A percentile compares a stretch with the other conserved stretches of the same genome.
Evolutionary conservation across 2,113 vertebrate species (phyloP).

Genomic region (Ageneiosus marmoratus): DNA sequence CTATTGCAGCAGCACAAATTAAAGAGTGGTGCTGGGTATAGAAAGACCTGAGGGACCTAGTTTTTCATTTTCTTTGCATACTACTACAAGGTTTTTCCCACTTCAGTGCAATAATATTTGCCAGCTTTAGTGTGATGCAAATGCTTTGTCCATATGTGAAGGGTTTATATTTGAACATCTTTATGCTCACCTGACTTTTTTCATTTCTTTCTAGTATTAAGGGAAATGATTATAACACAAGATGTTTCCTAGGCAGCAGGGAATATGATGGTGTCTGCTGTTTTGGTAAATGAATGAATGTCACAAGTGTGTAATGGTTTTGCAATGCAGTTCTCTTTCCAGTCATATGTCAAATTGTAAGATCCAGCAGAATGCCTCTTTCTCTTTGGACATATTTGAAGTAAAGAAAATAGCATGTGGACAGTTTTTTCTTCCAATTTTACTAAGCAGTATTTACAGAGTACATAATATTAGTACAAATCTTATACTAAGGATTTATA

Average conservation of each 20-base stretch:
- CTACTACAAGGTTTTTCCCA: not conserved
- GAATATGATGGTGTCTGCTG: not conserved
- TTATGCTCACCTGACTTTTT: conserved; percentile 2
- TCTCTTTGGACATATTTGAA: not conserved
- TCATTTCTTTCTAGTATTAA: not conserved
- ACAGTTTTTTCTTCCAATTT: not conserved
- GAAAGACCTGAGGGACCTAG: not conserved
- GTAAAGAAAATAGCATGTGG: not conserved
- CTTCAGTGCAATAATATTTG: conserved; percentile 24
- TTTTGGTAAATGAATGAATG: not conserved
- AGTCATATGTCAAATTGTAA: not conserved
- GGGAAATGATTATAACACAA: not conserved
- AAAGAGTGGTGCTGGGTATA: not conserved
- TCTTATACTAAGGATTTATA: too few species aligned
- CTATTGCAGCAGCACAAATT: not conserved
- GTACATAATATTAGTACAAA: not conserved
- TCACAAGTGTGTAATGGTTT: not conserved
- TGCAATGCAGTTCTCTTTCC: not conserved
- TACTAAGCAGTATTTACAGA: not conserved
- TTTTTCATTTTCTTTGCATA: not conserved
- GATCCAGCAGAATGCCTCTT: not conserved
- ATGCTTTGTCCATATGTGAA: not conserved
- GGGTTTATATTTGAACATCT: not conserved
- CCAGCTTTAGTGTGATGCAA: not conserved
- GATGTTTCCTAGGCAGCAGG: not conserved